These are phyloP conservation scores for Drosophila subsilvestris DNA, from an alignment of 2,888 invertebrate genomes.

Conservation along the genomic window DNA sequence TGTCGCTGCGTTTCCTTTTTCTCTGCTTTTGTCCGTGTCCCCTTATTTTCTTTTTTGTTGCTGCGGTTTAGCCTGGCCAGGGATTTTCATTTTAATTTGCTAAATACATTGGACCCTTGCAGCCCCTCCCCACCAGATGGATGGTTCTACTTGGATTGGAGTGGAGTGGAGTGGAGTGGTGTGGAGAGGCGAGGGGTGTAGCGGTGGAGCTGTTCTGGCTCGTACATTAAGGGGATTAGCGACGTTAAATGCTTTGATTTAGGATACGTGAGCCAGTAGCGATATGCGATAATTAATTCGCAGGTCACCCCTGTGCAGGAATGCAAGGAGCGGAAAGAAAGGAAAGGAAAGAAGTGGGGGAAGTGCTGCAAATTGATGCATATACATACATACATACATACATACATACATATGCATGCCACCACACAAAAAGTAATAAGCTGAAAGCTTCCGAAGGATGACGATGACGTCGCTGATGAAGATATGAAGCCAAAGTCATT, in stretches of 20 bases:
- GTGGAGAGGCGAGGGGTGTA: conserved; percentile 11
- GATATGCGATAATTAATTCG: conserved; percentile 73
- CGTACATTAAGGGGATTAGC: conserved; percentile 73
- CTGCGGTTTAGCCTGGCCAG: conserved; percentile 46
- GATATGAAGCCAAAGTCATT: conserved; percentile 40
- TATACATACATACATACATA: conserved; percentile 10
- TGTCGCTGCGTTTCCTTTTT: conserved; percentile 28
- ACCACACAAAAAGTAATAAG: conserved; percentile 66
- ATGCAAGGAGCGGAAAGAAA: conserved; percentile 11
- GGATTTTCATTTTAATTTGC: conserved; percentile 77
- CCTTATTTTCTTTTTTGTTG: conserved; percentile 23
- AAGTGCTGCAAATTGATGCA: conserved; percentile 10
- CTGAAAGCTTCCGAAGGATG: conserved; percentile 63
- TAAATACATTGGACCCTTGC: conserved; percentile 58
- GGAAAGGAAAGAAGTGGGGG: not conserved
- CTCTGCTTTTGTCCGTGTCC: conserved; percentile 9
- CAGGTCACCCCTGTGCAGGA: conserved; percentile 36
- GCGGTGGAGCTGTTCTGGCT: conserved; percentile 17
- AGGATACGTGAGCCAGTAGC: conserved; percentile 64
- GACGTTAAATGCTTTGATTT: conserved; percentile 74
- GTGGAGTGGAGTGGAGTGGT: conserved; percentile 34
- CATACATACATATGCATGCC: conserved; percentile 14
- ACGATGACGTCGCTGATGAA: conserved; percentile 38
- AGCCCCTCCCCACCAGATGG: not conserved
- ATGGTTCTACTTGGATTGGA: conserved; percentile 31